phyloP scores from a whole-genome alignment of 1,140 invertebrate species.

The Drosophila lacertosa region DNA sequence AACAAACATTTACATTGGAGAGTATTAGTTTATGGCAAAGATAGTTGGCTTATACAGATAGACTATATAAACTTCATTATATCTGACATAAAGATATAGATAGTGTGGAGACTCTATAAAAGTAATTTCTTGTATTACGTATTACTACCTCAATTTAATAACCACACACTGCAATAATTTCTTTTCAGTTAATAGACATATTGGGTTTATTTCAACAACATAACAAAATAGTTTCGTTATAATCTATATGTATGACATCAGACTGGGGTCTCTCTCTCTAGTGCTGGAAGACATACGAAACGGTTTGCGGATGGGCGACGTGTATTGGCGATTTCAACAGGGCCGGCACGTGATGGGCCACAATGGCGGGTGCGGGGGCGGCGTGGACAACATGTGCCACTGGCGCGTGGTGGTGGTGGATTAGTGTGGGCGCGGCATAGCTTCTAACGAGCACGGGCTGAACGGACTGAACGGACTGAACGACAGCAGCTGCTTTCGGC shows the following conservation, averaged over 20 bases:
- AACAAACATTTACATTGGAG: too few species aligned
- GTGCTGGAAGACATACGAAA: constrained; percentile 70
- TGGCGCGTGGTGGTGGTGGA: constrained; percentile 65
- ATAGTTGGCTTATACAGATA: too few species aligned
- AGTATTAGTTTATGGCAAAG: too few species aligned
- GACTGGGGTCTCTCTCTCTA: constrained; percentile 18
- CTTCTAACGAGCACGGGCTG: constrained; percentile 54
- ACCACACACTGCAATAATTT: background rate
- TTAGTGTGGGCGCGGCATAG: constrained; percentile 48
- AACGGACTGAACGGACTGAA: constrained; percentile 26
- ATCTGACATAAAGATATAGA: too few species aligned
- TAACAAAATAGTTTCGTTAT: background rate
- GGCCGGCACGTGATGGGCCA: constrained; percentile 61
- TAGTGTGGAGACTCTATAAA: too few species aligned
- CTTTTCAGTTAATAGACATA: background rate
- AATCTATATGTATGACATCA: constrained; percentile 13
- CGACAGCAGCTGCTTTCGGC: constrained; percentile 16
- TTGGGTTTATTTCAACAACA: constrained; percentile 25
- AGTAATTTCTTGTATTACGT: too few species aligned
- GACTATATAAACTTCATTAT: too few species aligned
- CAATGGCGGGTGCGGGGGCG: constrained; percentile 46
- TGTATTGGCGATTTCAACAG: constrained; percentile 62
- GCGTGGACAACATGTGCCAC: constrained; percentile 68
- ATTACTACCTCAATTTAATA: too few species aligned
- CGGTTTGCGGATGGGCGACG: constrained; percentile 54